Evolutionary conservation across 1,140 invertebrate genomes (phyloP), one percentile per base, ranked within the genome.

Genomic region (Caenorhabditis inopinata): DNA sequence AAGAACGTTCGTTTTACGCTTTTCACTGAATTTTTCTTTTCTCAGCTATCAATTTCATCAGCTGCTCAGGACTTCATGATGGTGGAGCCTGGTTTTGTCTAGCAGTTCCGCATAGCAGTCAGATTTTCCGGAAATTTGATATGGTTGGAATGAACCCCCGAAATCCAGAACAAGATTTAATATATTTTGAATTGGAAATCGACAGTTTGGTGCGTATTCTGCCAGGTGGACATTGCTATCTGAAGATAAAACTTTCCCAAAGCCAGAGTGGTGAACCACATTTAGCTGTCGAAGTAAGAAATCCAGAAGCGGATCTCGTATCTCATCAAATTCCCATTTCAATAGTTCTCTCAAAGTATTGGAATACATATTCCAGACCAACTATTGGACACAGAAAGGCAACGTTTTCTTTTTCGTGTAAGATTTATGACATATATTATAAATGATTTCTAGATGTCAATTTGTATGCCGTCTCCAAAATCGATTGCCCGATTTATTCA

Each of bases 171-270:
- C 58, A 68, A n/a, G 38, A 68, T 42, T 23, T 68, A 1, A 68
- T 68, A 38, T 68, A 16, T 9, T 68, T 68, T 27, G 58, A 68
- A 16, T 21, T 68, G 3, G 58, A 68, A 18, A 68, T 68, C 9
- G 58, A 68, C n/a, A 68, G 58, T 42, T 68, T 68, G n/a, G 58
- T 68, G n/a, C 58, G 58, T 9, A 38, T 68, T 42, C 32, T 68
- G 6, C 58, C 58, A 7, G 58, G 58, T 11, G 58, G 58, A 21
- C 58, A 68, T 21, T 68, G 58, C 21, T 68, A 68, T 68, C 25
- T 68, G 16, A 68, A 68, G 12, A 12, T 68, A 18, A 68, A 68
- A 12, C 32, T 68, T 9, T 68, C 58, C 11, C 35, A 68, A 68
- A 68, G 58, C 23, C 58, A 68, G 12, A 68, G 12, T 21, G 58